Base-by-base conservation (phyloP, 2,113 vertebrate genomes). In the Elaphurus davidianus region DNA sequence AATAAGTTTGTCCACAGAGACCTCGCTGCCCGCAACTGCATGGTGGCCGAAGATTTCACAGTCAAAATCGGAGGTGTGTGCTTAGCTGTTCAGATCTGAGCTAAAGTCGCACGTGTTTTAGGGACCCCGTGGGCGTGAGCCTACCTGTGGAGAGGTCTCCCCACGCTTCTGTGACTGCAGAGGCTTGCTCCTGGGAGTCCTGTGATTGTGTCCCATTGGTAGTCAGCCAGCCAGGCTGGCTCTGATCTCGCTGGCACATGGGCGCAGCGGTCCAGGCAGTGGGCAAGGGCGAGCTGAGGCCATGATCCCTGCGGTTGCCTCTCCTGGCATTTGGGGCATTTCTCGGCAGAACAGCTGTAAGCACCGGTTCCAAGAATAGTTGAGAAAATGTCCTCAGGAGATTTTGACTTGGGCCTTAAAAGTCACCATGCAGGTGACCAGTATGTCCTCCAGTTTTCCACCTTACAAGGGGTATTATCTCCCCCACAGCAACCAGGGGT, bases 1-100 rank as follows among this genome's bases (percentile, higher is more conserved):
- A 99, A 99, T 99, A 99, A 99, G 99, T 99, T 99, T 45, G 99
- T 99, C 94, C 99, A 99, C 98, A 99, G 99, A 98, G 99, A 99
- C 97, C 99, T 99, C 11, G 99, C 99, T 7, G 99, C 99, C 19
- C 99, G 99, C 79, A 99, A 99, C 98, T 99, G 99, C 99, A 99
- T 99, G 99, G 99, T 99, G 93, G 99, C 99, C 0, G 99, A 99
- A 98, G 99, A 99, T 98, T 99, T 99, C 99, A 99, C 99, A 0
- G 99, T 99, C 97, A 99, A 99, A 98, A 99, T 99, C 0, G 99
- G 99, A 99, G 99, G 99, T 99, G 84, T 43, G 98, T 93, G 92
- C 94, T 89, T 76, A 91, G 91, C 17, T 76, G 45, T 36, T 40
- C 60, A 81, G 85, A 28, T 3, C 45, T 2, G 7, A 43, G 52